These are phyloP conservation scores for Tetragonisca angustula DNA, from an alignment of 2,888 invertebrate genomes.

Conservation along the genomic window DNA sequence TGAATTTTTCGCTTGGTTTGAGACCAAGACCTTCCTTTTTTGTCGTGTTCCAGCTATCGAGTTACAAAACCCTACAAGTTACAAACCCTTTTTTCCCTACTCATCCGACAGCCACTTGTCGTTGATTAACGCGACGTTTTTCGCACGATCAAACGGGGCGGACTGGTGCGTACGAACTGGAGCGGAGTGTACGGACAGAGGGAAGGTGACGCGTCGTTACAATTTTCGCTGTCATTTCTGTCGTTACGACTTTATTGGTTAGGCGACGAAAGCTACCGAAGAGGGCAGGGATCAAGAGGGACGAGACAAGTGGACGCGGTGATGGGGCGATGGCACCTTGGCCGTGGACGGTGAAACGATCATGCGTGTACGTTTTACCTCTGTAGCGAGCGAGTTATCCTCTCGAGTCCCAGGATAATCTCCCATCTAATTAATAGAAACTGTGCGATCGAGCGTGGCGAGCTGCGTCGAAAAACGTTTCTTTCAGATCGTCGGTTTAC, in stretches of 20 bases:
- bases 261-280: slow-evolving; percentile 20
- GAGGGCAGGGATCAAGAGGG: slow-evolving; percentile 24
- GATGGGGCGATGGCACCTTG: slow-evolving; percentile 1
- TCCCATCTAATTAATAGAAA: not conserved
- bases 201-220: slow-evolving; percentile 15
- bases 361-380: slow-evolving; percentile 35
- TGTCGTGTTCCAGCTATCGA: too few species aligned
- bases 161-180: not conserved
- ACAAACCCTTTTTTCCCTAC: too few species aligned
- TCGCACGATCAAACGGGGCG: slow-evolving; percentile 65
- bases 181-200: slow-evolving; percentile 24
- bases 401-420: slow-evolving; percentile 10
- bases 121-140: slow-evolving; percentile 43
- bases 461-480: not conserved
- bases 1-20: too few species aligned
- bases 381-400: slow-evolving; percentile 15
- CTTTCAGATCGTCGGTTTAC: too few species aligned
- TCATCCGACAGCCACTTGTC: slow-evolving; percentile 15
- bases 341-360: not conserved
- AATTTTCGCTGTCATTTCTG: slow-evolving; percentile 56
- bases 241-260: slow-evolving; percentile 46
- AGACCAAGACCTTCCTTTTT: too few species aligned
- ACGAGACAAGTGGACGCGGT: not conserved
- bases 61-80: too few species aligned
- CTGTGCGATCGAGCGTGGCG: slow-evolving; percentile 1